Percentiles rank a stretch among this genome's conserved stretches.
These are phyloP conservation scores for Ciconia maguari DNA, from an alignment of 2,113 vertebrate genomes.

Conservation along the genomic window DNA sequence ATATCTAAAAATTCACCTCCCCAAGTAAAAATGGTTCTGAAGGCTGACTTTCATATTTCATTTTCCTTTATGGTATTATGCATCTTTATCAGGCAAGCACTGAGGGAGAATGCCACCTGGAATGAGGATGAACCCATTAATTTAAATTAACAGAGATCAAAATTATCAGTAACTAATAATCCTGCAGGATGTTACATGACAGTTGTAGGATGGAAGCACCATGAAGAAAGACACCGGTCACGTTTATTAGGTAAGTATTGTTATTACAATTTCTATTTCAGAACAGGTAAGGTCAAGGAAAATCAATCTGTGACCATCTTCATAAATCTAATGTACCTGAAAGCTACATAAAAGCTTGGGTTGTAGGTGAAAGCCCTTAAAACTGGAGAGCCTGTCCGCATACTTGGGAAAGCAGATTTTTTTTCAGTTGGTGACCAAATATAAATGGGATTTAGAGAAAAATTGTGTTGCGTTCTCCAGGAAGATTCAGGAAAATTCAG, in stretches of 20 bases:
- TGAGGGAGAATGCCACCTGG: neutral
- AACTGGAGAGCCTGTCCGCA: fast-evolving
- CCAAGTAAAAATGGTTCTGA: neutral
- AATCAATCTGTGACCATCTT: neutral
- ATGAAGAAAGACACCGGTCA: neutral
- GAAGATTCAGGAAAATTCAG: neutral
- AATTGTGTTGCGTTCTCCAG: neutral
- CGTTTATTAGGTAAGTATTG: neutral
- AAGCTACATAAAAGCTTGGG: neutral
- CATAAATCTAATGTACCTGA: neutral
- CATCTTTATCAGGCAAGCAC: neutral
- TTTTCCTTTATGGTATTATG: neutral
- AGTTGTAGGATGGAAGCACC: neutral
- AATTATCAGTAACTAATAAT: neutral
- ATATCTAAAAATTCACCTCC: neutral
- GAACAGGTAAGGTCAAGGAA: neutral
- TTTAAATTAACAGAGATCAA: neutral
- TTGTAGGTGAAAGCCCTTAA: neutral
- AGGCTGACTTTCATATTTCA: neutral
- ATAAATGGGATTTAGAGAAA: neutral
- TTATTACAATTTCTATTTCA: neutral
- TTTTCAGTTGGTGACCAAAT: neutral
- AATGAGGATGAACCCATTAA: neutral
- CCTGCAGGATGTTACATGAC: neutral
- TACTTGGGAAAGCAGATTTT: neutral